Conservation (phyloP, 2,888 invertebrate genomes). For the Epinotia bilunana region DNA sequence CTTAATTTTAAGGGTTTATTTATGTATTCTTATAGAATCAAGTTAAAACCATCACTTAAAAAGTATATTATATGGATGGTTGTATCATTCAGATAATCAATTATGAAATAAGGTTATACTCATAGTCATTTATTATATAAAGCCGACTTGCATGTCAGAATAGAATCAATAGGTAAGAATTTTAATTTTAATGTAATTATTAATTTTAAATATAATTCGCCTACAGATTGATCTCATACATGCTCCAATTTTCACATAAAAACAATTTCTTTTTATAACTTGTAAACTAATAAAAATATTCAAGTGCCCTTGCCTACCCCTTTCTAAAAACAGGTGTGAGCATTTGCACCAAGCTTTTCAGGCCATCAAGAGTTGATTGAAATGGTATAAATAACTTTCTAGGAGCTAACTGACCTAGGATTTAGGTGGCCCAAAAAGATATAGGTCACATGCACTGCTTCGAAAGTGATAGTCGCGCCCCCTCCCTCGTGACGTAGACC, state of each 20-base stretch:
- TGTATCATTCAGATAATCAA: too few relatives aligned
- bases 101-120: too few relatives aligned
- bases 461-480: constrained; percentile 67
- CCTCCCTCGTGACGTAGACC: constrained; percentile 66
- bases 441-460: constrained; percentile 44
- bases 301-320: not conserved
- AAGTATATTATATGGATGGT: too few relatives aligned
- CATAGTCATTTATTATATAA: too few relatives aligned
- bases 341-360: not conserved
- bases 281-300: not conserved
- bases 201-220: too few relatives aligned
- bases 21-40: too few relatives aligned
- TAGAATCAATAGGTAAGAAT: too few relatives aligned
- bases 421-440: constrained; percentile 46
- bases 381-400: constrained; percentile 27
- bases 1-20: too few relatives aligned
- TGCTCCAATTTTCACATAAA: not conserved
- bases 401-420: constrained; percentile 46
- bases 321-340: not conserved
- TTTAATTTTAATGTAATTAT: too few relatives aligned
- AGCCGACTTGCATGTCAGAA: too few relatives aligned
- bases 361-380: not conserved
- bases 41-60: too few relatives aligned
- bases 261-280: not conserved
- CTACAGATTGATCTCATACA: not conserved